These are phyloP conservation scores for Momotus momota DNA, from an alignment of 2,797 vertebrate genomes.

Conservation along the genomic window DNA sequence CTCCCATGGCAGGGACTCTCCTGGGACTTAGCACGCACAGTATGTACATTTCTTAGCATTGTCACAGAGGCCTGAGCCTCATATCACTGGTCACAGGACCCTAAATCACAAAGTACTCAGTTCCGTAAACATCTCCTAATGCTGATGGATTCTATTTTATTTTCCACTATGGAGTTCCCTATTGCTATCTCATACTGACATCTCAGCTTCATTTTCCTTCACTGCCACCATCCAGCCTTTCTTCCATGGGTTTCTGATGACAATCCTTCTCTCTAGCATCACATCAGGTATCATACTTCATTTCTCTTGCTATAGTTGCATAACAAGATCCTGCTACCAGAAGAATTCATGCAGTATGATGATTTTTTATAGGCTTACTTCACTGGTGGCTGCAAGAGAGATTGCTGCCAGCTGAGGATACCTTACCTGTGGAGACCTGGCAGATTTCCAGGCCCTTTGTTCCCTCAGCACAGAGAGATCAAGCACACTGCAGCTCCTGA, in stretches of 20 bases:
- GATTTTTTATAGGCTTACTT: background rate
- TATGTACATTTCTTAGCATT: background rate
- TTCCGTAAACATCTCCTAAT: background rate
- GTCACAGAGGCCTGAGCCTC: background rate
- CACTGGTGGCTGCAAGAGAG: background rate
- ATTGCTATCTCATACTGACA: background rate
- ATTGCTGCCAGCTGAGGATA: background rate
- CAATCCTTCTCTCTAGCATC: background rate
- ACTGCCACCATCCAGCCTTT: background rate
- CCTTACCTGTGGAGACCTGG: constrained; percentile 2
- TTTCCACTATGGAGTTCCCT: background rate
- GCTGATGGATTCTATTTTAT: background rate
- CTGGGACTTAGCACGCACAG: background rate
- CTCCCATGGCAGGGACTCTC: background rate
- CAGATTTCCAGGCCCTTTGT: constrained; percentile 35
- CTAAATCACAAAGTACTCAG: background rate
- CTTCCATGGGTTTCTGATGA: background rate
- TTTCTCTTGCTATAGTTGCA: background rate
- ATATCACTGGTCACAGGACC: background rate
- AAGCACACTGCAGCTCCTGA: background rate
- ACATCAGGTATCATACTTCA: background rate
- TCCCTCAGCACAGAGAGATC: background rate
- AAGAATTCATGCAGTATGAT: background rate
- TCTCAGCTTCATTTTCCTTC: background rate
- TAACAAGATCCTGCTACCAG: background rate